Evolutionary conservation across 1,140 invertebrate species (phyloP), one percentile per base, ranked within the genome.

Genomic region (Holotrichia oblita): DNA sequence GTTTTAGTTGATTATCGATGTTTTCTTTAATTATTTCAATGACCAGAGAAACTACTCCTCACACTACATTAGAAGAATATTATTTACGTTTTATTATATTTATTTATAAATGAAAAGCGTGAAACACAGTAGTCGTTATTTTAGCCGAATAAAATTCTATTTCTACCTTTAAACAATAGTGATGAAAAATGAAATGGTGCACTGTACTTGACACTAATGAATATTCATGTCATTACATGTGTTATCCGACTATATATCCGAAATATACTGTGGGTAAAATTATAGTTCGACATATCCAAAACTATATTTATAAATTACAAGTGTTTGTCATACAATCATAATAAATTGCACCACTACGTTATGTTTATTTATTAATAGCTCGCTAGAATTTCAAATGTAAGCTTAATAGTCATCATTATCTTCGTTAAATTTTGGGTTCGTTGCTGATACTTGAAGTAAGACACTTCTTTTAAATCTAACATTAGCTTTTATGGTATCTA

Each of bases 131-230:
- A 69, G n/a, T n/a, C 14, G 7, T 55, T 27, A 69, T 27, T 69
- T 69, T 69, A 27, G 22, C 24, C 17, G 8, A 69, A 24, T 69
- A 69, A 69, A 69, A 69, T 69, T 34, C 12, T 22, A 34, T 69
- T 7, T 69, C 61, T 34, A 22, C 61, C 8, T 27, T 27, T 12
- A 27, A 69, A 69, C 61, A 69, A 69, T 27, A 22, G 61, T 14
- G 9, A 14, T 69, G 61, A 34, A 69, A 69, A 27, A 69, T 22
- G 27, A 17, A 69, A 7, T 34, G 61, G 22, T 69, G 22, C 9
- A 69, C 9, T 69, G 61, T 34, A 20, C 22, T 69, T 69, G 61
- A 69, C 61, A 27, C 22, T 69, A 69, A 69, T 69, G 61, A 22
- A 69, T 69, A 69, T 69, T 9, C 27, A 69, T 69, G 20, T 27